Evolutionary conservation across 2,797 vertebrate species (phyloP), one percentile per base, ranked within the genome.

Genomic region (Pempheris klunzingeri): DNA sequence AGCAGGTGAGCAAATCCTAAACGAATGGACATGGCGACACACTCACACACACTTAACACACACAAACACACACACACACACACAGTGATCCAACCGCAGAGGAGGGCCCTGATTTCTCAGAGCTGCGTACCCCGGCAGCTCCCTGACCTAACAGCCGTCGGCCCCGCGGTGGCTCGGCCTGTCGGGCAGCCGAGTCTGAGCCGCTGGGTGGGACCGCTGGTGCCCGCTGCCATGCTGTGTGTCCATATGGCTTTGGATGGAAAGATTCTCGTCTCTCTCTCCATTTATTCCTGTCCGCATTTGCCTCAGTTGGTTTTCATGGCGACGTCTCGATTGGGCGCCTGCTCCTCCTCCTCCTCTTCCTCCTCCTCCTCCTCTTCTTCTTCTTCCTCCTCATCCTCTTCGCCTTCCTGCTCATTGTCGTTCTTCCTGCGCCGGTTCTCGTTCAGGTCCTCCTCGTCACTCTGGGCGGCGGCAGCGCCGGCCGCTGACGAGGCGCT

Each of bases 251-350:
- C 96, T 98, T 96, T 94, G 94, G 91, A 93, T 93, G 89, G 88
- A 93, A 86, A 91, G 83, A 91, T 86, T 74, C 81, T 57, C 43
- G 80, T 85, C 84, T 86, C 85, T 85, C 83, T 85, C 82, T 71
- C 78, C 63, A 11, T 82, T 71, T 78, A 59, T 72, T 75, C 10
- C 17, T 59, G 50, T 77, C 75, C 66, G 46, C 0, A 4, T 28
- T 62, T 9, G 46, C 85, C 78, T 97, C 95, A 99, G 93, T 98
- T 98, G 94, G 96, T 96, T 94, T 96, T 97, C 98, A 99, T 99
- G 90, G 96, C 92, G 83, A 98, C 95, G 84, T 99, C 97, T 41
- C 94, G 96, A 91, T 94, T 96, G 90, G 96, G 87, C 61, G 93
- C 95, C 66, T 94, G 95, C 50, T 92, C 87, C 10, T 91, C 95